These are phyloP conservation scores for Heliocidaris tuberculata DNA, from an alignment of 35 echinoderm and acorn worm species.

Conservation along the genomic window DNA sequence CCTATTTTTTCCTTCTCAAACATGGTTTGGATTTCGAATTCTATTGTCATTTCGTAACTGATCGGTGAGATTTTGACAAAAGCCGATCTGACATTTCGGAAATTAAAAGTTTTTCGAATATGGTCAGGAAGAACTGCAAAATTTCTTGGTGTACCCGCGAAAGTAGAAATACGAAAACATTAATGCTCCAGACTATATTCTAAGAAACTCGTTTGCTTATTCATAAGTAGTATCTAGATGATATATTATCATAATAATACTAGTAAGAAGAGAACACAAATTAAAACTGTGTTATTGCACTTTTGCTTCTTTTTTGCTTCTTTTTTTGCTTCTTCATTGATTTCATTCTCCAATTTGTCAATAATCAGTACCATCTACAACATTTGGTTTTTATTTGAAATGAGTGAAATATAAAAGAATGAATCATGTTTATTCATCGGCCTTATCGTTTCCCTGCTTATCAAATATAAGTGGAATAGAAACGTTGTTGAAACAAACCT, in stretches of 20 bases:
- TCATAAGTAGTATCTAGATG: neutral
- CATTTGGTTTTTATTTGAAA: neutral
- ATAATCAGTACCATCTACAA: neutral
- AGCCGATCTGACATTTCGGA: neutral
- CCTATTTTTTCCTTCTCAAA: neutral
- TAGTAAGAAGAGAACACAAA: neutral
- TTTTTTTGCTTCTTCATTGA: neutral
- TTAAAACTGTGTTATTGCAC: neutral
- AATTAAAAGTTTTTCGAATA: neutral
- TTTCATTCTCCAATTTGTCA: neutral
- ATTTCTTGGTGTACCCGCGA: neutral
- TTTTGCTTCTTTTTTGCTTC: neutral
- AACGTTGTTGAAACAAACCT: too few relatives aligned
- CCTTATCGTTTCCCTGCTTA: neutral
- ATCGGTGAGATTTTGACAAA: slow-evolving; percentile 10
- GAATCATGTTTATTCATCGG: neutral
- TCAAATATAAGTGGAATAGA: too few relatives aligned
- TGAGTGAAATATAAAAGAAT: neutral
- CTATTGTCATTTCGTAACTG: slow-evolving; percentile 16
- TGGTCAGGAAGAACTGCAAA: neutral
- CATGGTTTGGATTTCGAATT: neutral
- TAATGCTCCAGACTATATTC: neutral
- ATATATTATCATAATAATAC: neutral
- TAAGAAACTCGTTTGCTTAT: neutral
- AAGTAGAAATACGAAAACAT: neutral